Conservation (phyloP, 1,140 invertebrate genomes). For the Ceratosolen solmsi region DNA sequence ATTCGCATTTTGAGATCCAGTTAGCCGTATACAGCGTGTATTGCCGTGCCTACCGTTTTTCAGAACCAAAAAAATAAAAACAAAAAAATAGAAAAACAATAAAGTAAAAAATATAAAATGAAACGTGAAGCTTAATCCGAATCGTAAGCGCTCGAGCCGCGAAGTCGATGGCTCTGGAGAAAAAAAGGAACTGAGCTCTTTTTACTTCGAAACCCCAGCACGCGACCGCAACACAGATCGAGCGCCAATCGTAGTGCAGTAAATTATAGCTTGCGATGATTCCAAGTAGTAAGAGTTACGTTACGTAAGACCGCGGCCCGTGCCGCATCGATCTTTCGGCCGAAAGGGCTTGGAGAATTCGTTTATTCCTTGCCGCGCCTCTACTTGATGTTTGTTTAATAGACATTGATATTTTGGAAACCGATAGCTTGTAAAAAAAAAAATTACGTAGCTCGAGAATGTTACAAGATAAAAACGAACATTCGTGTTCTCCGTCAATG, state of each 20-base stretch:
- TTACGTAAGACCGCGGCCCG: slow-evolving; percentile 31
- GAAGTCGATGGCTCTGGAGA: neutral
- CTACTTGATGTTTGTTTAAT: too few relatives aligned
- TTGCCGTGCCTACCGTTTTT: slow-evolving; percentile 57
- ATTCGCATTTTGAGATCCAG: slow-evolving; percentile 68
- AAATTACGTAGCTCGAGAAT: too few relatives aligned
- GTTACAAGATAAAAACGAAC: too few relatives aligned
- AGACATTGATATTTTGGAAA: neutral
- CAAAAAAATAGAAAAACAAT: slow-evolving; percentile 21
- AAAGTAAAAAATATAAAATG: neutral
- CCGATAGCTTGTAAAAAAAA: too few relatives aligned
- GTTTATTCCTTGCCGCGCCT: neutral
- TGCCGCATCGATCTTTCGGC: slow-evolving; percentile 20
- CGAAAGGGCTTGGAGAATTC: neutral
- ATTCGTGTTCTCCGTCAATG: too few relatives aligned
- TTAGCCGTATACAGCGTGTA: slow-evolving; percentile 58
- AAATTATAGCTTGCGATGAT: slow-evolving; percentile 10
- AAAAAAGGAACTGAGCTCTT: slow-evolving; percentile 8
- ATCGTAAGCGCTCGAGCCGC: neutral
- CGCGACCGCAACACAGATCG: neutral
- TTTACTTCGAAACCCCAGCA: slow-evolving; percentile 2
- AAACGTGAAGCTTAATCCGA: slow-evolving; percentile 14
- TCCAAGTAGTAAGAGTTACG: slow-evolving; percentile 36
- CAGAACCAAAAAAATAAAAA: slow-evolving; percentile 40
- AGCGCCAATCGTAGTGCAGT: slow-evolving; percentile 20